Evolutionary conservation across 1,140 invertebrate species (phyloP), one percentile per base, ranked within the genome.

Genomic region (Dreissena rostriformis): DNA sequence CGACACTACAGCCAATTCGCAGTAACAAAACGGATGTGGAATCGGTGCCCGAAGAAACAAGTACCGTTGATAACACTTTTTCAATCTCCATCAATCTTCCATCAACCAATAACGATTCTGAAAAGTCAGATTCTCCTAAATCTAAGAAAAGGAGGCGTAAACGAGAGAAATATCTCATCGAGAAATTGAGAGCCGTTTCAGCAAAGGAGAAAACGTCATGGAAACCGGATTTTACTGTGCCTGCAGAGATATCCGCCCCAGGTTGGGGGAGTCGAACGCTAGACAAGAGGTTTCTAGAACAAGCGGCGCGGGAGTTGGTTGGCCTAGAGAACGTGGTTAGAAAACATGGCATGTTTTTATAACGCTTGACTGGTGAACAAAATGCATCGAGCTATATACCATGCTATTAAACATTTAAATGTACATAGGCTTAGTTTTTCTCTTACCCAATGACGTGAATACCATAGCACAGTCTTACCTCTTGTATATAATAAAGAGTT

Each of bases 181-280:
- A 79, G 49, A 55, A 71, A n/a, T 55, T 15, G n/a, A 10, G 24
- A 55, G 0, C 63, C 10, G 19, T 53, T 11, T 53, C 65, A 28
- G 55, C 19, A 51, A 4, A 29, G 8, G 24, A 6, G 14, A 6
- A 55, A n/a, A 51, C 22, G 10, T 17, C 28, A 15, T 71, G 66
- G 66, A 52, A 15, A 17, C 15, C 65, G 5, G 22, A 39, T 57
- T 17, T 67, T 1, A 66, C 68, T 7, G 24, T 53, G n/a, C 53
- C 51, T 2, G 22, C 67, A 39, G 77, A 79, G 53, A 26, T 79
- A 14, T 70, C 66, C 39, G 77, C 77, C 51, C 80, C 80, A 53
- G 80, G 80, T 17, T 82, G 80, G 80, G 80, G 80, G 19, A 73
- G 70, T 15, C 28, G 80, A n/a, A 82, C 80, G 28, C 72, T 82